Percentiles rank a stretch among this genome's conserved stretches.
Evolutionary conservation across 1,140 invertebrate genomes (phyloP).

Genomic region (Andrena cerasifolii): DNA sequence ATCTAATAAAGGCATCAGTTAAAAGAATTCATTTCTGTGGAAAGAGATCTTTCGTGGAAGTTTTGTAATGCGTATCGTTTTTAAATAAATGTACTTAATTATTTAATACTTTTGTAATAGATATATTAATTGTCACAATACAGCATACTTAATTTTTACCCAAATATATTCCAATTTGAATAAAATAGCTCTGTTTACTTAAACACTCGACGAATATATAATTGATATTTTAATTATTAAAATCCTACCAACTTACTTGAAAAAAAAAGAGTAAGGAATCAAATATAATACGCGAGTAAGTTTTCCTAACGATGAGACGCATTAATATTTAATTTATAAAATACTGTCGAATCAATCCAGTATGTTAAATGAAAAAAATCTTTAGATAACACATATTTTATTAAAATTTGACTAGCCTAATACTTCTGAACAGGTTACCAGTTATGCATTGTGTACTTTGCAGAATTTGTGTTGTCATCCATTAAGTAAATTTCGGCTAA

Average conservation of each 20-base stretch:
- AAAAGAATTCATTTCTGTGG: conserved; percentile 2
- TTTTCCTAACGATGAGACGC: not conserved
- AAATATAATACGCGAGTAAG: not conserved
- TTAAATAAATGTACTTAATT: conserved; percentile 43
- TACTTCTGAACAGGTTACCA: conserved; percentile 27
- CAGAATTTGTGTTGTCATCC: not conserved
- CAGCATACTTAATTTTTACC: conserved; percentile 1
- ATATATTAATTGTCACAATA: conserved; percentile 1
- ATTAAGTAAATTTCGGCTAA: too few species aligned
- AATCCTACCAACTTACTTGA: not conserved
- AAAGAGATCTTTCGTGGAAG: not conserved
- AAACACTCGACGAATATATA: not conserved
- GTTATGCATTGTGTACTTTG: not conserved
- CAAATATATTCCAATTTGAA: conserved; percentile 15
- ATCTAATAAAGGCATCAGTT: conserved; percentile 39
- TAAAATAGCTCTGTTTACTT: conserved; percentile 9
- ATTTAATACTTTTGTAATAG: conserved; percentile 13
- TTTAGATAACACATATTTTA: conserved; percentile 44
- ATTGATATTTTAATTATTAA: not conserved
- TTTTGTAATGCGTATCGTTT: not conserved
- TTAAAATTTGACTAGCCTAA: conserved; percentile 37
- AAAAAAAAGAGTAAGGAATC: conserved; percentile 15
- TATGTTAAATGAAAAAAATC: conserved; percentile 25
- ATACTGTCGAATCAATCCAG: not conserved
- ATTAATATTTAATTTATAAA: not conserved